Base-by-base conservation (phyloP, 2,113 vertebrate species). In the Sorex fumeus region DNA sequence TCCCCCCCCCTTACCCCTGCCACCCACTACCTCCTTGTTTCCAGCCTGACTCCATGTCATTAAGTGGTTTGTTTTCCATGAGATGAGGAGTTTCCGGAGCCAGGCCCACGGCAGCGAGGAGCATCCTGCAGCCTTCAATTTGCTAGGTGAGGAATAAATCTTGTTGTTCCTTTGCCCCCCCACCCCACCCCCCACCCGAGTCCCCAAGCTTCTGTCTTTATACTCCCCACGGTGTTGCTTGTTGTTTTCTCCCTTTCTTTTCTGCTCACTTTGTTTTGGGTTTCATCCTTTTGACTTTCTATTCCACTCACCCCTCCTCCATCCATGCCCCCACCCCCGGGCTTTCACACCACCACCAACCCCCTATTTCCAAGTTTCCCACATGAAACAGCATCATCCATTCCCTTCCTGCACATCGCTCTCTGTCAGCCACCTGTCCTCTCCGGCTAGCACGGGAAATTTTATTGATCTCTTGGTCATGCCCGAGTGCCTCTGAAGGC, bases 341-440 rank as follows among this genome's bases (percentile, higher is more conserved):
- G 45, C 53, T 66, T 60, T 27, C 0, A 4, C 28, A 45, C 2
- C 1, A 0, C 36, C 47, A 50, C 9, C 47, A 50, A 13, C 13
- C 30, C 23, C 27, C 1, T 0, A 18, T 23, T 79, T 67, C 88
- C 0, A 1, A 10, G 72, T 77, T 77, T 83, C 11, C 18, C 64
- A 80, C 62, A 50, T 57, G 45, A 28, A 71, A 72, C 36, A 16
- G 32, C 36, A 50, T 27, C 16, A 25, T 50, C 69, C 30, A 45
- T 28, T 70, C 15, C 36, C 77, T 13, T 0, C 32, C n/a, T 47
- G 84, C 32, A 53, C 94, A 96, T 96, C 95, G 80, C 88, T 95
- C 87, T 96, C 93, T 95, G 91, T 93, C 96, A 95, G 93, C 32
- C 84, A 7, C 45, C 94, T 79, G 84, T 95, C 88, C 91, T 87